Conservation (phyloP, 1,140 invertebrate genomes). For the Penaeus chinensis region DNA sequence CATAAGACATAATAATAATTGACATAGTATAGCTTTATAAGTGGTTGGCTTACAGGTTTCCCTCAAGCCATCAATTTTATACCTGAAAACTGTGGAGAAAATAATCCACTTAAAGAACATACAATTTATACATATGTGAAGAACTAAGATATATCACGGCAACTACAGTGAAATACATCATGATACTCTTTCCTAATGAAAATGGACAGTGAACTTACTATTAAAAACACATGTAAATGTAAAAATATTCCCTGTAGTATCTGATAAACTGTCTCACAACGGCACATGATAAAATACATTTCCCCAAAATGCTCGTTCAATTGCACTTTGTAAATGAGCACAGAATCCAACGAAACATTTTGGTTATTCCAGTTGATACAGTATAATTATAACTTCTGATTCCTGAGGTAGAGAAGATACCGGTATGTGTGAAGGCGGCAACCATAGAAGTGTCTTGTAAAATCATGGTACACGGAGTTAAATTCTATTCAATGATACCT, state of each 20-base stretch:
- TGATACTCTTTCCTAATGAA: slow-evolving; percentile 54
- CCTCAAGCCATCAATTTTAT: slow-evolving; percentile 26
- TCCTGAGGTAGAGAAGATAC: slow-evolving; percentile 63
- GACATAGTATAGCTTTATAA: slow-evolving; percentile 11
- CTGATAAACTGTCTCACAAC: slow-evolving; percentile 59
- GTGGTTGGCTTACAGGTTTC: slow-evolving; percentile 8
- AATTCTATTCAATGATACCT: no score
- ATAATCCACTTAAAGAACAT: slow-evolving; percentile 42
- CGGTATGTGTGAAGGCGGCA: slow-evolving; percentile 61
- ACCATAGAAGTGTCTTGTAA: slow-evolving; percentile 38
- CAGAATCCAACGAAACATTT: slow-evolving; percentile 45
- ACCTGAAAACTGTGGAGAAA: slow-evolving; percentile 52
- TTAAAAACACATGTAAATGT: slow-evolving; percentile 62
- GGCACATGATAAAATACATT: slow-evolving; percentile 60
- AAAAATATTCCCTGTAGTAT: slow-evolving; percentile 61
- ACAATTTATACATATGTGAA: slow-evolving; percentile 42
- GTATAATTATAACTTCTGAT: slow-evolving; percentile 61
- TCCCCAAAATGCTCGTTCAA: slow-evolving; percentile 50
- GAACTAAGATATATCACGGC: slow-evolving; percentile 55
- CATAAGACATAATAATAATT: background rate
- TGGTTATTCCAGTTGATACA: slow-evolving; percentile 57
- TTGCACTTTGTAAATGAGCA: slow-evolving; percentile 40
- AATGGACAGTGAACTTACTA: slow-evolving; percentile 61
- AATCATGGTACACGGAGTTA: no score
- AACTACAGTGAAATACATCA: slow-evolving; percentile 56